These are phyloP conservation scores for Cybosia mesomella DNA, from an alignment of 2,888 invertebrate genomes.

Conservation along the genomic window DNA sequence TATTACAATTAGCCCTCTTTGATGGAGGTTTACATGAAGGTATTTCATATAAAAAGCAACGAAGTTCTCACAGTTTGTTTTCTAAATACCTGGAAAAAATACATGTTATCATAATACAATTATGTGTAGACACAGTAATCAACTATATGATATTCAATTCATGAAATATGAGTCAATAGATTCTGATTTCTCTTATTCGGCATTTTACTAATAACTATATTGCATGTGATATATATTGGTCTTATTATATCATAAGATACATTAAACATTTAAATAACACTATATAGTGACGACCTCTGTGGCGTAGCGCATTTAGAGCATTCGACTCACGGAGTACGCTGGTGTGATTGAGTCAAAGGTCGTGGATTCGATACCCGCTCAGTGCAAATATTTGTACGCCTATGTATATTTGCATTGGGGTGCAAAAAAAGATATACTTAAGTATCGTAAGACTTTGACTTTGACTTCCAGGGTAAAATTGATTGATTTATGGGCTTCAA, in stretches of 20 bases:
- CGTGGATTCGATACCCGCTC: not conserved
- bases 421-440: too few relatives aligned
- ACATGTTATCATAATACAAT: not conserved
- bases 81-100: not conserved
- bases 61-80: not conserved
- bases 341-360: not conserved
- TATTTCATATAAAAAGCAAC: not conserved
- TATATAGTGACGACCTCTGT: not conserved
- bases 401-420: not conserved
- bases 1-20: conserved; percentile 1
- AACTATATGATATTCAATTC: not conserved
- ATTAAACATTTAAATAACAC: not conserved
- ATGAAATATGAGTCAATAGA: not conserved
- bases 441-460: too few relatives aligned
- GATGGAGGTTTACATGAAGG: not conserved
- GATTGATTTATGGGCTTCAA: too few relatives aligned
- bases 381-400: not conserved
- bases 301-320: not conserved
- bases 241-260: not conserved
- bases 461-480: too few relatives aligned
- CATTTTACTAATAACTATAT: not conserved
- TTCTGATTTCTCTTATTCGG: not conserved
- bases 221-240: not conserved
- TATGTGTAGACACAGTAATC: not conserved
- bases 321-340: not conserved